Conservation (phyloP, 2,113 vertebrate species). For the Hyperopisus bebe region DNA sequence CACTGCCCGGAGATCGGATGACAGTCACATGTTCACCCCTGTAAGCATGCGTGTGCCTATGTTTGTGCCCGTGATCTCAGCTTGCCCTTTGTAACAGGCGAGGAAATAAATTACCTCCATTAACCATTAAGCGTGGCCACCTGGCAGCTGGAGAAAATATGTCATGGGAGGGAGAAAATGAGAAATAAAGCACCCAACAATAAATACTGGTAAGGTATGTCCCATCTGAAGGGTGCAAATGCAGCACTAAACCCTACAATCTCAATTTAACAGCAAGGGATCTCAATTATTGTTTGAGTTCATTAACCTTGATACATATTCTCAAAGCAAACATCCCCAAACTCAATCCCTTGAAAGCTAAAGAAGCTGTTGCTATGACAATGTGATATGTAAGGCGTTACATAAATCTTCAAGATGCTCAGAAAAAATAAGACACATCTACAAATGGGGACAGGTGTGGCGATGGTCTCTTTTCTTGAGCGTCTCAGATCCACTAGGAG, state of each 20-base stretch:
- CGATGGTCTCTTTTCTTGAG: background rate
- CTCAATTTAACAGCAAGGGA: background rate
- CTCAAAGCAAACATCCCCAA: background rate
- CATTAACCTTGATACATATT: background rate
- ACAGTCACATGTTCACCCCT: background rate
- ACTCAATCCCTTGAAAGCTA: background rate
- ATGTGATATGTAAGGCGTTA: background rate
- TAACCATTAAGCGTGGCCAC: background rate
- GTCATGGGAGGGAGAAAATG: background rate
- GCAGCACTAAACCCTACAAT: background rate
- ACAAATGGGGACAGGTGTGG: constrained; percentile 1
- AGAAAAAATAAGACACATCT: background rate
- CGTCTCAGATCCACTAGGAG: background rate
- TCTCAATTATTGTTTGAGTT: background rate
- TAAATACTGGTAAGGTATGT: background rate
- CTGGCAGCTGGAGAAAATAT: background rate
- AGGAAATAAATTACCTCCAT: background rate
- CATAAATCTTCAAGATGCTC: background rate
- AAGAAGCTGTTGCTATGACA: constrained; percentile 16
- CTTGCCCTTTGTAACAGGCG: background rate
- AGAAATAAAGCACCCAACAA: background rate
- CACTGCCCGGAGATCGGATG: background rate
- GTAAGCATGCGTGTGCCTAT: background rate
- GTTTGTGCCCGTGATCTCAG: background rate
- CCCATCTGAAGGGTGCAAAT: background rate